Conservation (phyloP, 2,888 invertebrate genomes). For the Crematogaster levior region DNA sequence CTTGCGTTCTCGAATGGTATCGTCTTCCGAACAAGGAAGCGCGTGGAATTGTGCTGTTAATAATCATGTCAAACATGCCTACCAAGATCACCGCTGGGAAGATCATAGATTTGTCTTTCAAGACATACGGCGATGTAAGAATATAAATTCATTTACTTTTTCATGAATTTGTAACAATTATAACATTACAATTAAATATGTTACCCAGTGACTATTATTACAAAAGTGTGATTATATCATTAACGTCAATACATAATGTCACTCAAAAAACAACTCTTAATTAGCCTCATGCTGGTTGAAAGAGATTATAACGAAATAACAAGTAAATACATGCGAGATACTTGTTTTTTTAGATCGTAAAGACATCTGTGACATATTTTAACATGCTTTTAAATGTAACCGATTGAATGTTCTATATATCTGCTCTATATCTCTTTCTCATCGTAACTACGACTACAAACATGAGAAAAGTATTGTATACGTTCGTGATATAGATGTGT, state of each 20-base stretch:
- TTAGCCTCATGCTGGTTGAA: neutral
- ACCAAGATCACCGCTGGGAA: slow-evolving; percentile 75
- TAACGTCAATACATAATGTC: neutral
- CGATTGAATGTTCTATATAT: neutral
- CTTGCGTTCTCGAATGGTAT: slow-evolving; percentile 73
- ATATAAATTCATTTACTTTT: neutral
- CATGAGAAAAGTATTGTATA: neutral
- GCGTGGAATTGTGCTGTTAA: slow-evolving; percentile 69
- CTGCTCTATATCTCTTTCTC: neutral
- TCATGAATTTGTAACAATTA: neutral
- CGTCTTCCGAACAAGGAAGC: slow-evolving; percentile 66
- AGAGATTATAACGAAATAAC: neutral
- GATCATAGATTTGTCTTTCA: slow-evolving; percentile 71
- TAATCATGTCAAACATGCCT: slow-evolving; percentile 70
- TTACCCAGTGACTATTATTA: neutral
- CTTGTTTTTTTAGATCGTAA: slow-evolving; percentile 18
- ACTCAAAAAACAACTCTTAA: neutral
- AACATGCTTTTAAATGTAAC: slow-evolving; percentile 50
- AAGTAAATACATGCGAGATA: neutral
- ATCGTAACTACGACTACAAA: neutral
- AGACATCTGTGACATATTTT: slow-evolving; percentile 57
- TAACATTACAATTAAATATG: neutral
- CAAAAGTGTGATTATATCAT: neutral
- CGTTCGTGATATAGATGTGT: neutral
- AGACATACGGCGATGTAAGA: slow-evolving; percentile 74